Conservation (phyloP, 2,113 vertebrate species). For the Aix galericulata region DNA sequence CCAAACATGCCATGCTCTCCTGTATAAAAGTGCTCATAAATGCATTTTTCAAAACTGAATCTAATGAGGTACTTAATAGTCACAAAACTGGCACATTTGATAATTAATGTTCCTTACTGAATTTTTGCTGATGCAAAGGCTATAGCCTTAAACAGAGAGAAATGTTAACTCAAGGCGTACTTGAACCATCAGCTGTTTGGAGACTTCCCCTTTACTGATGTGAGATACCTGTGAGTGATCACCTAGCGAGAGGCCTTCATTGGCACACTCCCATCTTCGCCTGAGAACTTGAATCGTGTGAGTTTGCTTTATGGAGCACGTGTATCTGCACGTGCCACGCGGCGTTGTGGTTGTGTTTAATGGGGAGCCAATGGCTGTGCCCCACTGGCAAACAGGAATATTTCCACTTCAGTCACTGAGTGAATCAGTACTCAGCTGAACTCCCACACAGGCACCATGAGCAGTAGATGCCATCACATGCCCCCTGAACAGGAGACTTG, state of each 20-base stretch:
- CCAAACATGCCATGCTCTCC: conserved; percentile 13
- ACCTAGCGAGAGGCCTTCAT: neutral
- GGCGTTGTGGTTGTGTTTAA: rapidly evolving
- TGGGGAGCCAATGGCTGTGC: neutral
- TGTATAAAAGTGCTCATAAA: conserved; percentile 62
- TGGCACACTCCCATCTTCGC: neutral
- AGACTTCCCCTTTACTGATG: conserved; percentile 5
- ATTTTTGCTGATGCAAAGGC: conserved; percentile 70
- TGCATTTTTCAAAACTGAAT: conserved; percentile 75
- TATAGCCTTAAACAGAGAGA: conserved; percentile 52
- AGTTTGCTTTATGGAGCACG: neutral
- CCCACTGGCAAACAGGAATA: neutral
- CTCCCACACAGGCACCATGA: neutral
- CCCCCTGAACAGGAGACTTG: neutral
- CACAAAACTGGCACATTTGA: conserved; percentile 80
- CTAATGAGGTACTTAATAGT: conserved; percentile 80
- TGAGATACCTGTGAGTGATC: neutral
- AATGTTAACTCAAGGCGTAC: conserved; percentile 62
- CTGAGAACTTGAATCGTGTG: neutral
- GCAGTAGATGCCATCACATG: neutral
- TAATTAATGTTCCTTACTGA: conserved; percentile 81
- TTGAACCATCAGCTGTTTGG: conserved; percentile 58
- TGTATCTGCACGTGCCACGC: neutral
- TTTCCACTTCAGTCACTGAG: neutral
- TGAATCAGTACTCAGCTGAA: neutral